Evolutionary conservation across 2,888 invertebrate genomes (phyloP).

Genomic region (Spodoptera littoralis): DNA sequence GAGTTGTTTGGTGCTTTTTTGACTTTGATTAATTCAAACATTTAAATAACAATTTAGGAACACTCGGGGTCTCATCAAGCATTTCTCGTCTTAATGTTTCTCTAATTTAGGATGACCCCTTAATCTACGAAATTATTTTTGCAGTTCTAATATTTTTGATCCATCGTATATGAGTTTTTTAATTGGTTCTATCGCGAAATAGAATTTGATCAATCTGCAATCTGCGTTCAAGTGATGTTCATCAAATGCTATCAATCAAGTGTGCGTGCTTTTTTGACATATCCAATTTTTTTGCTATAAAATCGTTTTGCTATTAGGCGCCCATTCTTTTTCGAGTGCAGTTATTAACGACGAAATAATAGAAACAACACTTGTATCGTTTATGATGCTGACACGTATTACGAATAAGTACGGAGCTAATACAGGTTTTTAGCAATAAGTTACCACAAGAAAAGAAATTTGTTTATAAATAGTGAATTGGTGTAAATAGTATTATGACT

Average conservation of each 20-base stretch:
- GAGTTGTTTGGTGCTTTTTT: conserved; percentile 69
- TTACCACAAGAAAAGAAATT: too few relatives aligned
- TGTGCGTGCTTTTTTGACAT: conserved; percentile 5
- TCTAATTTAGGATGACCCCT: not conserved
- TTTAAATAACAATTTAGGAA: conserved; percentile 69
- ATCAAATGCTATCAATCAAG: conserved; percentile 15
- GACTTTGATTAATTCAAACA: conserved; percentile 77
- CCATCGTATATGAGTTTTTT: not conserved
- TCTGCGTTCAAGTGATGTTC: not conserved
- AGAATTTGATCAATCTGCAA: not conserved
- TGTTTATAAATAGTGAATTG: too few relatives aligned
- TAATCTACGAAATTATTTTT: conserved; percentile 2
- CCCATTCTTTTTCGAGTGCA: not conserved
- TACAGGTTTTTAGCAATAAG: too few relatives aligned
- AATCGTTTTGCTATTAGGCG: not conserved
- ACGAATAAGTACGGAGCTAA: too few relatives aligned
- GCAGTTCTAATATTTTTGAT: not conserved
- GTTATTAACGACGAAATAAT: not conserved
- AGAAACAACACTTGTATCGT: too few relatives aligned
- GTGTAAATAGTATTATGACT: too few relatives aligned
- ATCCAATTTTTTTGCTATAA: conserved; percentile 8
- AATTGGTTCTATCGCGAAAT: not conserved
- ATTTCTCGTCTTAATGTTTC: conserved; percentile 43
- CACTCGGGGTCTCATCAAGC: conserved; percentile 39
- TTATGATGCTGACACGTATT: too few relatives aligned